Evolutionary conservation across 2,888 invertebrate species (phyloP).

Genomic region (Hecatera dysodea): DNA sequence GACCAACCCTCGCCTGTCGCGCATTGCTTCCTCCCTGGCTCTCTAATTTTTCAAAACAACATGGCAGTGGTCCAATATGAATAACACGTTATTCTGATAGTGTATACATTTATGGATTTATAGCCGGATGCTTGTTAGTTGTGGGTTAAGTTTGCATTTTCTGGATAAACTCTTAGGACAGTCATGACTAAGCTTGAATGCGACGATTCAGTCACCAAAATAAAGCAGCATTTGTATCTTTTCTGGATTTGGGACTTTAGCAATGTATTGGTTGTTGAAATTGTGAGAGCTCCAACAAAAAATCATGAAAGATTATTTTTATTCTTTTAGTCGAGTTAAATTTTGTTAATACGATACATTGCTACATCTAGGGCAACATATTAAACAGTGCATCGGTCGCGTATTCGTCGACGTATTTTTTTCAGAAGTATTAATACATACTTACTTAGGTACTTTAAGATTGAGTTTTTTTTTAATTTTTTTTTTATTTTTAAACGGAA

Average conservation of each 20-base stretch:
- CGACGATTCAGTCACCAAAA: background rate
- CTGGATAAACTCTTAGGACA: background rate
- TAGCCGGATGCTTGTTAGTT: slow-evolving; percentile 61
- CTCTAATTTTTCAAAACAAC: slow-evolving; percentile 87
- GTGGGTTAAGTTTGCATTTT: slow-evolving; percentile 41
- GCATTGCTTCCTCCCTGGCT: slow-evolving; percentile 66
- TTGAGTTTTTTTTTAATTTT: no score
- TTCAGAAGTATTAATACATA: no score
- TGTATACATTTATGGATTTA: slow-evolving; percentile 77
- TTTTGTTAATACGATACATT: no score
- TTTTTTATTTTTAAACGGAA: no score
- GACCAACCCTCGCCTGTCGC: slow-evolving; percentile 76
- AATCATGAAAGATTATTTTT: no score
- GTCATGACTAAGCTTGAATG: background rate
- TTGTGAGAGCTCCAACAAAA: background rate
- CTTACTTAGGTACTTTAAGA: no score
- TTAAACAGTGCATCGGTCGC: no score
- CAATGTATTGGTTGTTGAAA: background rate
- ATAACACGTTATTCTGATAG: slow-evolving; percentile 80
- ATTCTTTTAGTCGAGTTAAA: no score
- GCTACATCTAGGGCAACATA: no score
- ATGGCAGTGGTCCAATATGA: slow-evolving; percentile 84
- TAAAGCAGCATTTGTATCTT: background rate
- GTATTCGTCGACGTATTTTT: no score
- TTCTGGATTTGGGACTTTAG: background rate